Evolutionary conservation across 2,113 vertebrate species (phyloP).

Genomic region (Columbina picui): DNA sequence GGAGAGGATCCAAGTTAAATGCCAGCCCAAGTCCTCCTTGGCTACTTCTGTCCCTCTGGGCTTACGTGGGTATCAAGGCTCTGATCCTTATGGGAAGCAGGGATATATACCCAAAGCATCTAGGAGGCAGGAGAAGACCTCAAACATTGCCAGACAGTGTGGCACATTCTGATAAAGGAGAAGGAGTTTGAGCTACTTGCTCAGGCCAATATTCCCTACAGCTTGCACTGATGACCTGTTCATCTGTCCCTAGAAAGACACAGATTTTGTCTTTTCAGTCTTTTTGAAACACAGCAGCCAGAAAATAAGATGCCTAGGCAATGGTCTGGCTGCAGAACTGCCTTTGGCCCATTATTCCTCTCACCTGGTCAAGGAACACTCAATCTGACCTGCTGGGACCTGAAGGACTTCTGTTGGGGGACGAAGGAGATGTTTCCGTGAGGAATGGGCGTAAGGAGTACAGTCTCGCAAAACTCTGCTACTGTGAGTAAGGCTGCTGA

Average conservation of each 20-base stretch:
- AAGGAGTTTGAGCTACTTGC: background rate
- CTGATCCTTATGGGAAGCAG: background rate
- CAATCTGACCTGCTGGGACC: background rate
- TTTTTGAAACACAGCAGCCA: background rate
- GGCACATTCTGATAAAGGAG: background rate
- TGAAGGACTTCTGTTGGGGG: background rate
- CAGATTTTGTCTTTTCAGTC: background rate
- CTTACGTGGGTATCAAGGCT: background rate
- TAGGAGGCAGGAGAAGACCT: background rate
- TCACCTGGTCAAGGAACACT: background rate
- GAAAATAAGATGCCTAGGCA: background rate
- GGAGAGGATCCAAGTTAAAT: background rate
- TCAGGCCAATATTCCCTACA: background rate
- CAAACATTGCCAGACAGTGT: background rate
- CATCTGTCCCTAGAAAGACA: background rate
- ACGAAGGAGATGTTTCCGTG: background rate
- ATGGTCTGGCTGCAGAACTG: background rate
- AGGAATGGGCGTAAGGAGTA: rapidly evolving
- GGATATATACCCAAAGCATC: background rate
- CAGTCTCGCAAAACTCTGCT: background rate
- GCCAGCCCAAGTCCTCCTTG: background rate
- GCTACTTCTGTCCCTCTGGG: background rate
- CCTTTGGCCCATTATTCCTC: background rate
- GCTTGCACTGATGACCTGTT: background rate
- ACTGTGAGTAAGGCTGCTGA: background rate